Conservation (phyloP, 2,113 vertebrate species). For the Corvus hawaiiensis region DNA sequence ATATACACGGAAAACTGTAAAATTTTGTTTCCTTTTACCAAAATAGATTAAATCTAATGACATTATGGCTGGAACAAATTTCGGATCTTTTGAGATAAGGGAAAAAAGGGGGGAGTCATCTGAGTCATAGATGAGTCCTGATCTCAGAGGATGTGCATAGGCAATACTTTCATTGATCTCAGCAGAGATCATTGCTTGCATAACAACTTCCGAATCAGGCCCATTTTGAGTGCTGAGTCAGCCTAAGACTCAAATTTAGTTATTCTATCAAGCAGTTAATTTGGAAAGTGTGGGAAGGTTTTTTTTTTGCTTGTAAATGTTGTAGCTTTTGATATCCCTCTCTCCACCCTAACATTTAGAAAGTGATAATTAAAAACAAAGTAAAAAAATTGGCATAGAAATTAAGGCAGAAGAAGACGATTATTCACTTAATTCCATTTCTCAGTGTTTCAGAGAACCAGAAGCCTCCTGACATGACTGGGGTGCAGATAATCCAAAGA, state of each 20-base stretch:
- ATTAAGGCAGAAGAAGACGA: not conserved
- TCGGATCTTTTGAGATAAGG: conserved; percentile 13
- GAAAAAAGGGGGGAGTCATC: conserved; percentile 11
- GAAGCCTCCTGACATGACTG: not conserved
- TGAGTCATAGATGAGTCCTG: conserved; percentile 54
- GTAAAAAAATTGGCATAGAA: not conserved
- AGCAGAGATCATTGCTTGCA: conserved; percentile 1
- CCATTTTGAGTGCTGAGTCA: conserved; percentile 33
- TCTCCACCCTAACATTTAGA: not conserved
- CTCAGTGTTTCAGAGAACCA: not conserved
- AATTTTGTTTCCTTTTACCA: not conserved
- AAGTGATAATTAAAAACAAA: not conserved
- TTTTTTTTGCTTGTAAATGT: not conserved
- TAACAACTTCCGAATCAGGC: conserved; percentile 10
- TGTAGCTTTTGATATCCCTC: not conserved
- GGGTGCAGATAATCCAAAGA: not conserved
- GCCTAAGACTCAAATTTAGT: not conserved
- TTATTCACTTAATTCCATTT: not conserved
- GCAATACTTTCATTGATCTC: conserved; percentile 23
- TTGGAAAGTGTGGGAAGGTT: not conserved
- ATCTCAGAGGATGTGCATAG: not conserved
- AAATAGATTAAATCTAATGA: not conserved
- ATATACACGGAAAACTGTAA: not conserved
- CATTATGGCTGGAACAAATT: not conserved
- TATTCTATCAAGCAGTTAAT: not conserved